Evolutionary conservation across 37 sponge, comb jelly and placozoan species (phyloP).

Genomic region (Spongilla lacustris): DNA sequence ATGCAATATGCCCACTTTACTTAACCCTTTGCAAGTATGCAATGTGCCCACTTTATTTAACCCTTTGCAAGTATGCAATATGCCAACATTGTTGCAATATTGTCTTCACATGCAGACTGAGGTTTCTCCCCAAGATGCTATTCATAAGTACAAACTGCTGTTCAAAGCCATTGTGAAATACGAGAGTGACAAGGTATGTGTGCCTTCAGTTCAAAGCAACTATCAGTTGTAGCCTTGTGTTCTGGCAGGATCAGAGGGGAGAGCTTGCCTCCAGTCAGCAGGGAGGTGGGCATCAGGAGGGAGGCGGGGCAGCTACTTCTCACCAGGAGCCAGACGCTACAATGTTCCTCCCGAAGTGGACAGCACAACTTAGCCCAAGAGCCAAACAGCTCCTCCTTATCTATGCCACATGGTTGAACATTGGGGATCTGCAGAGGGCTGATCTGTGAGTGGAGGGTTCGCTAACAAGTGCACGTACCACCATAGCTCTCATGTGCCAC

Average conservation of each 20-base stretch:
- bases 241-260: too few relatives aligned
- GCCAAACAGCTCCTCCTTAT: background rate
- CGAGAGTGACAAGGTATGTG: background rate
- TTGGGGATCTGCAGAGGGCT: background rate
- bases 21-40: too few relatives aligned
- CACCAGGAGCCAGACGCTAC: background rate
- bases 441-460: background rate
- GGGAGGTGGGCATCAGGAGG: background rate
- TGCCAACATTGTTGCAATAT: background rate
- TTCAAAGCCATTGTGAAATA: background rate
- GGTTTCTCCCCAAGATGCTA: background rate
- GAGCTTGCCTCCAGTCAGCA: too few relatives aligned
- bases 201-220: too few relatives aligned
- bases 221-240: too few relatives aligned
- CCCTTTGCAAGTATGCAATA: constrained; percentile 15
- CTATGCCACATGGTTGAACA: background rate
- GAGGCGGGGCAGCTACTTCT: background rate
- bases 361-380: background rate
- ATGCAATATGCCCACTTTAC: background rate
- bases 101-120: background rate
- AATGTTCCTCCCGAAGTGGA: background rate
- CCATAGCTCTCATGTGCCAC: background rate
- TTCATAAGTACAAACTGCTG: background rate
- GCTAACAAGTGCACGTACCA: background rate
- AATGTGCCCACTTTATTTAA: too few relatives aligned